These are phyloP conservation scores for Teleopsis dalmanni DNA, from an alignment of 1,140 invertebrate species.

Conservation along the genomic window DNA sequence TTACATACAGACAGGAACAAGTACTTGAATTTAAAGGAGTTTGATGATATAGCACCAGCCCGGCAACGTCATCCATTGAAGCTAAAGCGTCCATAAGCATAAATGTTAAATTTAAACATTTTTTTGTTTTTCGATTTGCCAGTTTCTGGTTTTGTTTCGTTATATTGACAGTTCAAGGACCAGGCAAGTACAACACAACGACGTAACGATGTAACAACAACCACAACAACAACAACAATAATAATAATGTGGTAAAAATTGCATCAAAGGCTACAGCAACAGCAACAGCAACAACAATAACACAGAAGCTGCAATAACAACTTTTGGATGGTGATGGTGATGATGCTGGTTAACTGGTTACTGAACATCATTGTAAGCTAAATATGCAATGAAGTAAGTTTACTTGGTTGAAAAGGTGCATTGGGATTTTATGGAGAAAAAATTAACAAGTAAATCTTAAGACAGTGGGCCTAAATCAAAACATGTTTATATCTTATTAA, in stretches of 20 bases:
- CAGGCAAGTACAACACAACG: constrained; percentile 7
- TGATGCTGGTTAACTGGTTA: too few relatives aligned
- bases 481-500: too few relatives aligned
- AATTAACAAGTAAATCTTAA: not conserved
- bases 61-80: not conserved
- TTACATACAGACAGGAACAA: too few relatives aligned
- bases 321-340: not conserved
- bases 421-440: not conserved
- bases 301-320: not conserved
- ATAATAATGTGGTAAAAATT: too few relatives aligned
- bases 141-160: constrained; percentile 2
- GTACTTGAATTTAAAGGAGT: too few relatives aligned
- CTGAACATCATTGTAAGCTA: too few relatives aligned
- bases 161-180: constrained; percentile 19
- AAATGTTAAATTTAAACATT: constrained; percentile 4
- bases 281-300: not conserved
- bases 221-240: constrained; percentile 3
- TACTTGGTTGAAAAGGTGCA: not conserved
- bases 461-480: not conserved
- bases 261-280: not conserved
- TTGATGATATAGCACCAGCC: too few relatives aligned
- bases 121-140: constrained; percentile 1
- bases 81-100: constrained; percentile 5
- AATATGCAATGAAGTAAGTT: too few relatives aligned
- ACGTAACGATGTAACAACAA: constrained; percentile 9